Evolutionary conservation across 2,888 invertebrate species (phyloP), one percentile per base, ranked within the genome.

Genomic region (Sinopyrophorus schimmeli): DNA sequence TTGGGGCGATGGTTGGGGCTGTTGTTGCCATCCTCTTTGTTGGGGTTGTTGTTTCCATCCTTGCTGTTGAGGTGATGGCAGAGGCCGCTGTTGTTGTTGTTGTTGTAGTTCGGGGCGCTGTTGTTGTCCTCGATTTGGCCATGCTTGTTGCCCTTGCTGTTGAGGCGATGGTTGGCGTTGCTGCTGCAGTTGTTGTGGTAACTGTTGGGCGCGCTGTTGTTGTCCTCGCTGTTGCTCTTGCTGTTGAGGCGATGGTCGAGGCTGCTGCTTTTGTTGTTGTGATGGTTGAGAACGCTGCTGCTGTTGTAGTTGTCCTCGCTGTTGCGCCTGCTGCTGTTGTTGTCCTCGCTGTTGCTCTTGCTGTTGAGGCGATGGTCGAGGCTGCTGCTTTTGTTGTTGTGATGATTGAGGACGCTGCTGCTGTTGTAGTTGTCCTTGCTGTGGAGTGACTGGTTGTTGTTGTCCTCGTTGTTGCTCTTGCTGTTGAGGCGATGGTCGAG

Each of bases 11-110:
- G 1, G 11, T 4, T 5, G 7, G 2, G 27, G 24, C 11, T 5
- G 24, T 3, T 9, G 10, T 2, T 9, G 9, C 3, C 24, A 9
- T 10, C 10, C 3, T 9, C 1, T 5, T 7, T 1, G 9, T 24
- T 24, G n/a, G 11, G 6, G 24, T 5, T 9, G 24, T 11, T 9
- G 24, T n/a, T n/a, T n/a, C n/a, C n/a, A n/a, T n/a, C n/a, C n/a
- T n/a, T n/a, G n/a, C n/a, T n/a, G 21, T 21, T 21, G 21, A 2
- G 9, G 3, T 27, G 44, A 50, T 28, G 17, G 27, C n/a, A 3
- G 15, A 21, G 14, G 24, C 12, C 5, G 24, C 23, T 35, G 24
- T 14, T 16, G 35, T 15, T 3, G 7, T 5, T 21, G 21, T 3
- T 21, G n/a, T 21, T 7, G 7, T 21, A 3, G 21, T 21, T 21